A percentile compares a stretch with the other conserved stretches of the same genome.
Evolutionary conservation across 2,113 vertebrate species (phyloP).

Genomic region (Paracanthobrama guichenoti): DNA sequence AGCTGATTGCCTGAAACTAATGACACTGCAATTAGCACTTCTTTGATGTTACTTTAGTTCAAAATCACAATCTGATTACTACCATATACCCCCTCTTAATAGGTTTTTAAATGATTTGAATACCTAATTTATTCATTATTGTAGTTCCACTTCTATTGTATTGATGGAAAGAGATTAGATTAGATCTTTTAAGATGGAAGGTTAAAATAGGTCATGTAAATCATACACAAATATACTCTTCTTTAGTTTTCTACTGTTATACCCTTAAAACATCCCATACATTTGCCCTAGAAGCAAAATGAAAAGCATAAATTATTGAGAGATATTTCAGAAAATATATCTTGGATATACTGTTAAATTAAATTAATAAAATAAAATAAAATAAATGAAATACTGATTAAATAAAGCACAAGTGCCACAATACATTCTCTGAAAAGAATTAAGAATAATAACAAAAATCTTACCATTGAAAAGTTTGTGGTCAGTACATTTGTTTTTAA

Average conservation of each 20-base stretch:
- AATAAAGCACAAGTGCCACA: too few species aligned
- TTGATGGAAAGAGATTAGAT: not conserved
- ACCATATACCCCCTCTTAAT: not conserved
- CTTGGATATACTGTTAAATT: not conserved
- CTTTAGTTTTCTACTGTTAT: too few species aligned
- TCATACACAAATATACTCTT: not conserved
- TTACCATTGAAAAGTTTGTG: not conserved
- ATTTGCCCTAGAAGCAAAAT: not conserved
- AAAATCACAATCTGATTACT: slow-evolving; percentile 1
- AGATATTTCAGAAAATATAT: not conserved
- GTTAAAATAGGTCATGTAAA: not conserved
- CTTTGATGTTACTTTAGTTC: not conserved
- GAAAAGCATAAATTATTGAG: not conserved
- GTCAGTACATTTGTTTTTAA: not conserved
- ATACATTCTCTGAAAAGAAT: too few species aligned
- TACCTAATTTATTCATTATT: not conserved
- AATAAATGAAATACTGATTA: too few species aligned
- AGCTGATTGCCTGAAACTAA: slow-evolving; percentile 14
- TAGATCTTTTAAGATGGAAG: not conserved
- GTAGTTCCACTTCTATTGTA: not conserved
- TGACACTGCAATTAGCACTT: not conserved
- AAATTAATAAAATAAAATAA: not conserved
- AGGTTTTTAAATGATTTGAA: not conserved
- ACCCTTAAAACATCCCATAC: not conserved
- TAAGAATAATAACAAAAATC: too few species aligned